These are phyloP conservation scores for Caenorhabditis uteleia DNA, from an alignment of 2,888 invertebrate genomes.

Conservation along the genomic window DNA sequence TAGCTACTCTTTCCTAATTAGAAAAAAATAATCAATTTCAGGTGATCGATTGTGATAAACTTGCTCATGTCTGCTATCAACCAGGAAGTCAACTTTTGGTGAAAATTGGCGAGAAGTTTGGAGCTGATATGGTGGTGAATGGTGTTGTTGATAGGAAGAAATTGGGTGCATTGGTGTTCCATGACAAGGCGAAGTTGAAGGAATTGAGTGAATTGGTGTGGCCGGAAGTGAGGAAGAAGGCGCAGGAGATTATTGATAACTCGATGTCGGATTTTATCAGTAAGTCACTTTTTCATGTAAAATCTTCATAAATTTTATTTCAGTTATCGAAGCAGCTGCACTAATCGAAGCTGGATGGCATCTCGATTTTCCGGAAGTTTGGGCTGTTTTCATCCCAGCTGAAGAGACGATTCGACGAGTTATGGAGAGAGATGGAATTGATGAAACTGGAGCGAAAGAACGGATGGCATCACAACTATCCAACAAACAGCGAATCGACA, in stretches of 20 bases:
- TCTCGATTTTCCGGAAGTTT: constrained; percentile 85
- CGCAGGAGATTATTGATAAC: constrained; percentile 75
- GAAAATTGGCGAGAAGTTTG: constrained; percentile 80
- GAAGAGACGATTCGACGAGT: constrained; percentile 75
- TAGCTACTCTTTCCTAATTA: too few relatives aligned
- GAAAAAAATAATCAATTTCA: constrained; percentile 12
- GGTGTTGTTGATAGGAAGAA: constrained; percentile 80
- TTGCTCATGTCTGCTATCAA: constrained; percentile 86
- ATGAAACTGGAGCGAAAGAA: constrained; percentile 75
- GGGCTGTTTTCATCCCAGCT: constrained; percentile 86
- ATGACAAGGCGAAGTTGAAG: constrained; percentile 76
- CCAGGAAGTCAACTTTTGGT: constrained; percentile 76
- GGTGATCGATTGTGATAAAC: constrained; percentile 84
- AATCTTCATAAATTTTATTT: constrained; percentile 69
- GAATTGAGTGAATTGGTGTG: constrained; percentile 85
- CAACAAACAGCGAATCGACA: constrained; percentile 79
- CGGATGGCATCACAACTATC: constrained; percentile 81
- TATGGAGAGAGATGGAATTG: constrained; percentile 51
- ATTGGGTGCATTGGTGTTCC: constrained; percentile 86
- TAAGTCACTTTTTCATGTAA: too few relatives aligned
- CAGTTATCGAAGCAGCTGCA: constrained; percentile 89
- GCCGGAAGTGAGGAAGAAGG: constrained; percentile 84
- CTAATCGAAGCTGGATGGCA: constrained; percentile 89
- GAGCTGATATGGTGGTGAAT: constrained; percentile 77
- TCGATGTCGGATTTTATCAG: constrained; percentile 48